Conservation (phyloP, 2,113 vertebrate species). For the Seriola rivoliana region DNA sequence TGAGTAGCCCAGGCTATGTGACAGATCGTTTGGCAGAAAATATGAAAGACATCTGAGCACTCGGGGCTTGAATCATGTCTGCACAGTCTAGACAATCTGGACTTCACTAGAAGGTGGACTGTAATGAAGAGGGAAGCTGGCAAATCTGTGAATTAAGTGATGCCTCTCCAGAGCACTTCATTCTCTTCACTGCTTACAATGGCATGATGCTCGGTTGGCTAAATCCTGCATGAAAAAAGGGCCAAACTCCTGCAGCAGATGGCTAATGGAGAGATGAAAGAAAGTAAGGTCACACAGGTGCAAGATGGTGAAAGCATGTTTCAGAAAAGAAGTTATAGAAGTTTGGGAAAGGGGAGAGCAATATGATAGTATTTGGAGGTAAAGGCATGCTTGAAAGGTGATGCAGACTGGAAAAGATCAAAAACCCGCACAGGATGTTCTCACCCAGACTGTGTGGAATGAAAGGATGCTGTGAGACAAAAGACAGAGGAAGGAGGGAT, state of each 20-base stretch:
- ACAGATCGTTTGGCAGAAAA: conserved; percentile 21
- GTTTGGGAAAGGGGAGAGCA: conserved; percentile 3
- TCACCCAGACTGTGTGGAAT: conserved; percentile 3
- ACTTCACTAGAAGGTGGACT: conserved; percentile 14
- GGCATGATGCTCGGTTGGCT: conserved; percentile 44
- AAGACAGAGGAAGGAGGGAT: conserved; percentile 25
- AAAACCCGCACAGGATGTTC: conserved; percentile 19
- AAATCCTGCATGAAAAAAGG: conserved; percentile 29
- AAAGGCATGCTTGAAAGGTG: not conserved
- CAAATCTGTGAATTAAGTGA: conserved; percentile 42
- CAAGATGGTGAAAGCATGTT: conserved; percentile 5
- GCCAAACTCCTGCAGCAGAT: conserved; percentile 36
- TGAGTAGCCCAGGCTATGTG: not conserved
- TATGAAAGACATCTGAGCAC: conserved; percentile 36
- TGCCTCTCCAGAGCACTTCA: conserved; percentile 41
- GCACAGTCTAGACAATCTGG: conserved; percentile 24
- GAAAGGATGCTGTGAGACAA: conserved; percentile 33
- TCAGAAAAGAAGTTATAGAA: not conserved
- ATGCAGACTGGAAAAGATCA: conserved; percentile 9
- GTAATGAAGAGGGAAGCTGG: conserved; percentile 41
- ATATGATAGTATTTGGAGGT: not conserved
- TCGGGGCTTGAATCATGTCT: conserved; percentile 28
- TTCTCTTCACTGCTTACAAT: conserved; percentile 44
- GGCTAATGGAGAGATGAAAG: conserved; percentile 34
- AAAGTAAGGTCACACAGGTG: conserved; percentile 13